Base-by-base conservation (phyloP, 2,888 invertebrate species). In the Eupeodes luniger region DNA sequence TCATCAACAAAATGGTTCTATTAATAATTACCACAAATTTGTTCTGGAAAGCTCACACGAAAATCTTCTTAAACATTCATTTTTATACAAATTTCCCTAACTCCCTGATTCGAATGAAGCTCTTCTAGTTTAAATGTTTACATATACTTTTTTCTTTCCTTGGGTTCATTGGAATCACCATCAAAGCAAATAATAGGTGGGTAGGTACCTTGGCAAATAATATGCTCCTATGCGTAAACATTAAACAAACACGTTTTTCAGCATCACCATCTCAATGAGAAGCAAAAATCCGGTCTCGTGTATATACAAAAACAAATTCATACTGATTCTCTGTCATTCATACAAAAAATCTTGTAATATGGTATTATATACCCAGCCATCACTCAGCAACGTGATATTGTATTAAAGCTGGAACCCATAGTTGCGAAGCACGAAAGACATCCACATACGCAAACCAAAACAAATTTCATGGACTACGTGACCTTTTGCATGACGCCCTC, bases 381-480 rank as follows among this genome's bases (percentile, higher is more conserved):
- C 14, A 4, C 34, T 27, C 44, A 27, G 12, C 34, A 69, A 67
- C 40, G 74, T 81, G 59, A 67, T 5, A 34, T 51, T 14, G n/a
- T 69, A 40, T 19, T 44, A 7, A 40, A 70, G 19, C 44, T 44
- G 36, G 40, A 69, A 40, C 36, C 7, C 34, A 2, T 2, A 36
- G 16, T 16, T 12, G 27, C 3, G 34, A 55, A 59, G 1, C 55
- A 59, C 59, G n/a, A 61, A 11, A 5, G 27, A 16, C 40, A 4
- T 19, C 64, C 16, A 27, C 27, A 69, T 16, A 34, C 9, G 6
- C n/a, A 36, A 53, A 16, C n/a, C 67, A 49, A 5, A 27, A 2
- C 40, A 19, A 34, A n/a, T n/a, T 44, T 34, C 49, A 53, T 67
- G 34, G 78, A 47, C 70, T 85, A 85, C 85, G 85, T 85, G 85